Evolutionary conservation across 2,797 vertebrate genomes (phyloP), one percentile per base, ranked within the genome.

Genomic region (Enteromius trimaculatus): DNA sequence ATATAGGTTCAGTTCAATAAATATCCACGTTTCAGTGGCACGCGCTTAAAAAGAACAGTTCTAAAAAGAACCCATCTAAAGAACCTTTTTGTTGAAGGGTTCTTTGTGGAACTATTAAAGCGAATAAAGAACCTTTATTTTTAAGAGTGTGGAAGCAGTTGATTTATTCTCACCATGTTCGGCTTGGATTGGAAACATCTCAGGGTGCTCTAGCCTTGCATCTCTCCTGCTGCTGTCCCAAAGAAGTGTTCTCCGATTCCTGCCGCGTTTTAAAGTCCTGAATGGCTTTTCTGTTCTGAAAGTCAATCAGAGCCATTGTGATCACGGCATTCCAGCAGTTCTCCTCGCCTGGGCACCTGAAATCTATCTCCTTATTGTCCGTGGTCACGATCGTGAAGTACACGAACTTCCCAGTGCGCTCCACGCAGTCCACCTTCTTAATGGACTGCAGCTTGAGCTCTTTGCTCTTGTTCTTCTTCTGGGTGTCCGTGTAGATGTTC

Each of bases 381-480:
- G 95, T 97, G 87, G 98, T 99, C 55, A 99, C 98, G 88, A 99
- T 96, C 89, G 98, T 99, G 95, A 99, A 99, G 91, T 98, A 99
- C 90, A 98, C 94, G 93, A 98, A 97, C 89, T 96, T 98, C 90
- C 96, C 96, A 53, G 97, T 98, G 92, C 96, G 95, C 95, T 99
- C 97, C 94, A 99, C 98, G 89, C 97, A 98, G 93, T 99, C 98
- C 93, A 99, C 94, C 87, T 97, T 99, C 93, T 95, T 96, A 90
- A 99, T 97, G 90, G 94, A 93, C 93, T 97, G 95, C 90, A 99
- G 95, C 87, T 96, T 95, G 69, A 99, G 94, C 93, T 98, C 97
- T 90, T 98, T 99, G 93, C 93, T 93, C 84, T 92, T 93, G 88
- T 94, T 92, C 88, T 95, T 94, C 92, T 95, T 96, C 88, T 95